Base-by-base conservation (phyloP, 2,888 invertebrate species). In the Eupithecia vulgata region DNA sequence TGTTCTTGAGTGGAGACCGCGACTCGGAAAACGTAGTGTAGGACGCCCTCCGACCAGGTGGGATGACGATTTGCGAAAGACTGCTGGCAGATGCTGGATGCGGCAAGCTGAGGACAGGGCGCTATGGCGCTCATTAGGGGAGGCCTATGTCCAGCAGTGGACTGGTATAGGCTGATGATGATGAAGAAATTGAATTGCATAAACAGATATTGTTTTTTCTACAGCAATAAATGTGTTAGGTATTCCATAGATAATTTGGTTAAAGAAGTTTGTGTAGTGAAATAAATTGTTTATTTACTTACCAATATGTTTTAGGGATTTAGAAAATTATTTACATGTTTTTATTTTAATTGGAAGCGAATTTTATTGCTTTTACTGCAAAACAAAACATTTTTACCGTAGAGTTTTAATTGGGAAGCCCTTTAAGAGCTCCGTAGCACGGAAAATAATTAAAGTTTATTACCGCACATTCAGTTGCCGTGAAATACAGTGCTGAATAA, bases 321-420 rank as follows among this genome's bases (percentile, higher is more conserved):
- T 10, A n/a, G 3, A 48, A n/a, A 8, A 13, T 25, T 57, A 5
- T 13, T 57, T 57, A 25, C 1, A 0, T 25, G 13, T 57, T 21
- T 57, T 57, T 52, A 52, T 52, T 52, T 25, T 25, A 57, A 12
- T 3, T 12, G 21, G 13, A 57, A 57, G 12, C 13, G 25, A 57
- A 57, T 57, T 25, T 21, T 12, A 48, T 48, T n/a, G n/a, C n/a
- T n/a, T n/a, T n/a, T 0, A 57, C 25, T 13, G 25, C n/a, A 48
- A 25, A 35, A 37, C 37, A 64, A 64, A 64, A 64, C 62, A 35
- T 37, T 64, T 21, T 62, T 64, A n/a, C 10, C 17, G 35, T 25
- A 15, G 30, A 70, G 25, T 42, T 70, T 67, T 70, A 73, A 73
- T 67, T 70, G 70, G 70, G 70, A 70, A 70, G 67, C 61, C 57